Percentiles rank a stretch among this genome's conserved stretches.
Evolutionary conservation across 2,888 invertebrate species (phyloP).

Genomic region (Zaprionus bogoriensis): DNA sequence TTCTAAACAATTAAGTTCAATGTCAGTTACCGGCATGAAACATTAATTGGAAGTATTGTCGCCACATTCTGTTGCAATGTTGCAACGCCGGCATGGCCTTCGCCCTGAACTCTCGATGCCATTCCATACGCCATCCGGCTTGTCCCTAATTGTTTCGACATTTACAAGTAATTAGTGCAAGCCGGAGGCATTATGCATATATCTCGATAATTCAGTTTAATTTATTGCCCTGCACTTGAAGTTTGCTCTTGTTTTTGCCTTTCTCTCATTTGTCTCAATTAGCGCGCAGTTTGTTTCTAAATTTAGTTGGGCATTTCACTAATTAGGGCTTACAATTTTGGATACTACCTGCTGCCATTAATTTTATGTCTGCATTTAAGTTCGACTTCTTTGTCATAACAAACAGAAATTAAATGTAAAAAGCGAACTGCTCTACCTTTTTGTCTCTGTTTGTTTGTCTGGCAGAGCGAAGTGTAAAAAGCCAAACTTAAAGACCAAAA

Average conservation of each 20-base stretch:
- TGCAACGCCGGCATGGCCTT: neutral
- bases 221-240: neutral
- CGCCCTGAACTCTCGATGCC: neutral
- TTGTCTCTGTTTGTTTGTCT: no score
- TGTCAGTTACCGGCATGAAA: constrained; percentile 47
- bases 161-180: constrained; percentile 47
- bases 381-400: no score
- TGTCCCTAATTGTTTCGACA: constrained; percentile 38
- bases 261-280: constrained; percentile 14
- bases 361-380: no score
- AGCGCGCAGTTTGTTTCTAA: neutral
- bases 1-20: constrained; percentile 54
- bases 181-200: constrained; percentile 2
- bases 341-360: no score
- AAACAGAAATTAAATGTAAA: no score
- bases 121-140: no score
- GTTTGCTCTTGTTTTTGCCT: no score
- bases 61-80: constrained; percentile 14
- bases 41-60: constrained; percentile 54
- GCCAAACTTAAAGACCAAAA: no score
- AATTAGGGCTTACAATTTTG: no score
- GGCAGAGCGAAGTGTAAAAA: no score
- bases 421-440: no score
- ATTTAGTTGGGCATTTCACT: neutral
- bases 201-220: neutral